phyloP scores from a whole-genome alignment of 2,888 invertebrate species.

The Leptothorax acervorum region DNA sequence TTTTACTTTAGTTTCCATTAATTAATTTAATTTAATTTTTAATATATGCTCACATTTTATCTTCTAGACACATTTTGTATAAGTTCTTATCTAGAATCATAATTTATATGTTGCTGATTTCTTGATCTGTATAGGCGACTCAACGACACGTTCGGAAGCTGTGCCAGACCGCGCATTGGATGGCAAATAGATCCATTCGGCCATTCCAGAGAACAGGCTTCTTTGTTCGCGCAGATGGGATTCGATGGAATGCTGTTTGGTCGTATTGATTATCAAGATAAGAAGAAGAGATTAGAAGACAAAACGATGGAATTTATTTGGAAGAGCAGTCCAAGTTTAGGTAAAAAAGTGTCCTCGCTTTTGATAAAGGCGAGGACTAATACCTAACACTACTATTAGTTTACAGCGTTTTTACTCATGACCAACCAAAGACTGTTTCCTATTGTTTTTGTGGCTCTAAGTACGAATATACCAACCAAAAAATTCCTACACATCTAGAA shows the following conservation, averaged over 20 bases:
- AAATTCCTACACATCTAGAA: too few relatives aligned
- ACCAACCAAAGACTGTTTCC: too few relatives aligned
- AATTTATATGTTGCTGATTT: neutral
- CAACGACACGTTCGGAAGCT: conserved; percentile 90
- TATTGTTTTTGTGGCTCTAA: too few relatives aligned
- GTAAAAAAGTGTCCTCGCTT: conserved; percentile 83
- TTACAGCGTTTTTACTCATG: too few relatives aligned
- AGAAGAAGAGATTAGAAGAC: conserved; percentile 87
- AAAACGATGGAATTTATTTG: conserved; percentile 94
- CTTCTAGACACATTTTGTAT: neutral
- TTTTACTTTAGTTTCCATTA: too few relatives aligned
- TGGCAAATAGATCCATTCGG: conserved; percentile 96
- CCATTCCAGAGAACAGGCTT: conserved; percentile 95
- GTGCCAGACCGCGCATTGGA: conserved; percentile 90
- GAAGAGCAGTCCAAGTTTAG: conserved; percentile 91
- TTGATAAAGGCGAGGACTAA: neutral
- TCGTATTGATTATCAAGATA: conserved; percentile 95
- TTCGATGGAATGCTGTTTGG: conserved; percentile 96
- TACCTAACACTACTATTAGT: too few relatives aligned
- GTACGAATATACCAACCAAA: too few relatives aligned
- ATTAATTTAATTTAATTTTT: too few relatives aligned
- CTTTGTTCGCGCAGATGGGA: conserved; percentile 93
- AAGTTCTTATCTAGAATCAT: neutral
- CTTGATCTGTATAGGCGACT: conserved; percentile 82
- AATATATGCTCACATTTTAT: too few relatives aligned